phyloP scores from a whole-genome alignment of 2,113 vertebrate species.

The Tichodroma muraria region DNA sequence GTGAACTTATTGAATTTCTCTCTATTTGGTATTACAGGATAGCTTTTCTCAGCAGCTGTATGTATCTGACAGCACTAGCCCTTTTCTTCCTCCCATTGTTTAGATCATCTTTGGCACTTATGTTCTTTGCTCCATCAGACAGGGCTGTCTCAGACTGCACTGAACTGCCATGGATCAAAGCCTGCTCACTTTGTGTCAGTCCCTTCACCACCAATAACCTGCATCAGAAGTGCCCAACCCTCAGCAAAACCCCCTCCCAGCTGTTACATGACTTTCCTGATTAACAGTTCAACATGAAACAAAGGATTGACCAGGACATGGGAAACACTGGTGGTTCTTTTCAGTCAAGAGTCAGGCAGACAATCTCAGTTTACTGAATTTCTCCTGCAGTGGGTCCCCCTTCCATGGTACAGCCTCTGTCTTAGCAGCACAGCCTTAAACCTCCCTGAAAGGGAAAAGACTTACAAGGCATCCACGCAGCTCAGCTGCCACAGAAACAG shows the following conservation, averaged over 20 bases:
- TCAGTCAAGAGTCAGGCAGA: not conserved
- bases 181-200: not conserved
- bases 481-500: not conserved
- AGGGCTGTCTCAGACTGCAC: not conserved
- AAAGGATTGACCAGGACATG: not conserved
- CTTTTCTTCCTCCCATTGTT: not conserved
- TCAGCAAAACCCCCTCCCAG: not conserved
- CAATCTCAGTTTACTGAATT: not conserved
- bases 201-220: not conserved
- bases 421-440: not conserved
- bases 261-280: not conserved
- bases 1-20: slow-evolving; percentile 37
- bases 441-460: not conserved
- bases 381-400: not conserved
- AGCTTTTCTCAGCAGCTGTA: not conserved
- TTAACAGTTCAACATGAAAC: not conserved
- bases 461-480: not conserved
- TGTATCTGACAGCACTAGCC: not conserved
- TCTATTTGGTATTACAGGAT: not conserved
- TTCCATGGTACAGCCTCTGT: not conserved
- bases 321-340: not conserved
- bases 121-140: not conserved
- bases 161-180: not conserved
- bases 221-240: not conserved
- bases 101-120: slow-evolving; percentile 13